A percentile compares a stretch with the other conserved stretches of the same genome.
These are phyloP conservation scores for Hydroisotoma schaefferi DNA, from an alignment of 2,888 invertebrate species.

Conservation along the genomic window DNA sequence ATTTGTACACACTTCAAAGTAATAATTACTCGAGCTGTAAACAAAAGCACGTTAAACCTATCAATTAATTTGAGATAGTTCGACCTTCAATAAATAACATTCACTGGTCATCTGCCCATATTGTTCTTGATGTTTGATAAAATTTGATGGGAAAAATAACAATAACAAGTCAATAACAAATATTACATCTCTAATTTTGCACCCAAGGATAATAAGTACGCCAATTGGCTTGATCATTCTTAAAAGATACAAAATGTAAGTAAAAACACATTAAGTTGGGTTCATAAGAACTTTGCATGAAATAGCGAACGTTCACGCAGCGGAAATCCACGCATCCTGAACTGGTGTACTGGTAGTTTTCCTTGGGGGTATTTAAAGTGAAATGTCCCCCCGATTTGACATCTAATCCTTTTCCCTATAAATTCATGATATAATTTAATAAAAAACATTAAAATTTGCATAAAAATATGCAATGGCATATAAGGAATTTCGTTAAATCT, in stretches of 20 bases:
- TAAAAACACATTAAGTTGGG: conserved; percentile 31
- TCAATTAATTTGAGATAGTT: no score
- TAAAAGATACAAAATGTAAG: conserved; percentile 18
- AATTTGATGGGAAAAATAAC: no score
- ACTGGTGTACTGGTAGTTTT: conserved; percentile 26
- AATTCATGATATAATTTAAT: background rate
- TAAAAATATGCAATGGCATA: background rate
- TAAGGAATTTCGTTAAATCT: no score
- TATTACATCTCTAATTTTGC: no score
- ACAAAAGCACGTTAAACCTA: no score
- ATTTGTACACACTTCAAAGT: no score
- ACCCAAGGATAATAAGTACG: no score
- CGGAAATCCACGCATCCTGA: conserved; percentile 21
- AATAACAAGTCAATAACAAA: no score
- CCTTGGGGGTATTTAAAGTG: conserved; percentile 26
- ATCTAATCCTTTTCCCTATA: conserved; percentile 25
- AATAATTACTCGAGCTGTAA: no score
- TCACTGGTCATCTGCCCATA: no score
- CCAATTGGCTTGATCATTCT: conserved; percentile 2
- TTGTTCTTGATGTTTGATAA: no score
- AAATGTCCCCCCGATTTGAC: conserved; percentile 30
- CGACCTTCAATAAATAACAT: no score
- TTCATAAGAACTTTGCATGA: conserved; percentile 27
- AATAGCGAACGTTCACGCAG: conserved; percentile 21
- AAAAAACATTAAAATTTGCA: background rate